These are phyloP conservation scores for Oxygymnocypris stewartii DNA, from an alignment of 2,113 vertebrate genomes.

Conservation along the genomic window DNA sequence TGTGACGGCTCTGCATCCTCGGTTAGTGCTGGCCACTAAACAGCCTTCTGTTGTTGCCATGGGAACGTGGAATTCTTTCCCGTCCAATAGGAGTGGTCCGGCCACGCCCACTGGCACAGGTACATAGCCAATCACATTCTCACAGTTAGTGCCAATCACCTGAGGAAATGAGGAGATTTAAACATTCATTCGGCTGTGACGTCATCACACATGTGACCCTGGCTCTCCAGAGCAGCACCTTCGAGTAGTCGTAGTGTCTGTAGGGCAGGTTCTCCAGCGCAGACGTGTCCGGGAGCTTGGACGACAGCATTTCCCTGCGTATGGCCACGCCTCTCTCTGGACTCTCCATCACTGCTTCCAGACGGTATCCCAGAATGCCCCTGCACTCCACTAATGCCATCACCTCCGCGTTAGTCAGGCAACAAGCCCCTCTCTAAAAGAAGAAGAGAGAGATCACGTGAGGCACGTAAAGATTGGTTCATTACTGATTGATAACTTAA, in stretches of 20 bases:
- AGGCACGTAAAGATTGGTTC: background rate
- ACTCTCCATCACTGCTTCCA: conserved; percentile 89
- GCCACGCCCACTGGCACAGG: conserved; percentile 95
- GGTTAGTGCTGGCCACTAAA: conserved; percentile 94
- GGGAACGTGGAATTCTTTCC: conserved; percentile 91
- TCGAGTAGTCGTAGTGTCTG: conserved; percentile 89
- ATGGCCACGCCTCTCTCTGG: conserved; percentile 92
- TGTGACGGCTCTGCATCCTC: conserved; percentile 91
- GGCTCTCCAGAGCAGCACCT: conserved; percentile 72
- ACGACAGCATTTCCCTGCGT: conserved; percentile 85
- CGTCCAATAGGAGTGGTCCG: conserved; percentile 87
- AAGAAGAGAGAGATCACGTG: background rate
- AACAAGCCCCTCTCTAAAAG: conserved; percentile 80
- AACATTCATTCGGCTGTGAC: background rate
- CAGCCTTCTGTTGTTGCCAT: conserved; percentile 98
- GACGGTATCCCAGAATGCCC: conserved; percentile 88
- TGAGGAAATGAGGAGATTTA: conserved; percentile 54
- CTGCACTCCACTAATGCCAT: conserved; percentile 85
- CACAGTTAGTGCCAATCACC: conserved; percentile 96
- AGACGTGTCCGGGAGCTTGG: conserved; percentile 81
- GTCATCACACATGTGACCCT: background rate
- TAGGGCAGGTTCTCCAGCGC: conserved; percentile 88
- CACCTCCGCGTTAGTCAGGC: conserved; percentile 87
- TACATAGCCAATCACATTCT: conserved; percentile 96
- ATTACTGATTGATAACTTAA: conserved; percentile 73